A percentile compares a stretch with the other conserved stretches of the same genome.
phyloP scores from a whole-genome alignment of 2,113 vertebrate species.

The human region GRCh38 chr7:140023001-140023500 shows the following conservation, averaged over 20 bases:
- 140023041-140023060: neutral
- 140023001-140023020: neutral
- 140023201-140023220: neutral
- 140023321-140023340: neutral
- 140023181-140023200: neutral
- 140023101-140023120: neutral
- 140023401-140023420: neutral
- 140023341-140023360: neutral
- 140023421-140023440: no score
- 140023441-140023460: neutral
- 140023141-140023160: neutral
- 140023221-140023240: neutral
- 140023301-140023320: neutral
- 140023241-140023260: neutral
- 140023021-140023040: neutral
- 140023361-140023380: neutral
- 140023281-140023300: neutral
- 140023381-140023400: neutral
- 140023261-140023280: neutral
- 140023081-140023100: neutral
- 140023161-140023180: neutral
- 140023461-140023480: neutral
- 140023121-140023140: neutral
- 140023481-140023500: neutral
- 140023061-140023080: neutral